These are phyloP conservation scores for Thecocarcelia acutangulata DNA, from an alignment of 2,888 invertebrate species.

Conservation along the genomic window DNA sequence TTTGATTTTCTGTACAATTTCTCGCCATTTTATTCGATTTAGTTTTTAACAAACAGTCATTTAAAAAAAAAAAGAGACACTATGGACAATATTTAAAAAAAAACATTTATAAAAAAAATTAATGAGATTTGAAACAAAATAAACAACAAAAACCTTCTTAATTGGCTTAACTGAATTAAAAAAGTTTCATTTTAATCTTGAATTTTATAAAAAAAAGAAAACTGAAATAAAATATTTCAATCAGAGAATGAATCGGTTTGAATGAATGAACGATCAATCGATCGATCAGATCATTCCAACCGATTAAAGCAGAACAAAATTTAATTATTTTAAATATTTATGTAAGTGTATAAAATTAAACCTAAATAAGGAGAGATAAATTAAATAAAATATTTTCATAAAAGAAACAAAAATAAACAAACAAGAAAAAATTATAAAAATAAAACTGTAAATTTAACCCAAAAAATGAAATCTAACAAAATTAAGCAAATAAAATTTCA, in stretches of 20 bases:
- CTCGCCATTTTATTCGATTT: not conserved
- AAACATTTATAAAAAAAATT: conserved; percentile 34
- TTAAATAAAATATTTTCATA: conserved; percentile 67
- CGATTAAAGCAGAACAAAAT: not conserved
- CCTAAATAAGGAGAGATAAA: conserved; percentile 51
- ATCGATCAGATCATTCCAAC: conserved; percentile 1
- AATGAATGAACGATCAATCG: too few relatives aligned
- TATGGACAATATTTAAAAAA: conserved; percentile 61
- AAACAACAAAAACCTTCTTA: not conserved
- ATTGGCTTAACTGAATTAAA: conserved; percentile 38
- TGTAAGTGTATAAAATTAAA: conserved; percentile 58
- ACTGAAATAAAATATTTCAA: too few relatives aligned
- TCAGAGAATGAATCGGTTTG: conserved; percentile 6
- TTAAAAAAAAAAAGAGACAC: conserved; percentile 48
- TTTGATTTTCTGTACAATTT: conserved; percentile 13
- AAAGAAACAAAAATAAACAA: conserved; percentile 65
- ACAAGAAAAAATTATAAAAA: conserved; percentile 30
- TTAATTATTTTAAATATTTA: conserved; percentile 49
- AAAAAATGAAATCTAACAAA: conserved; percentile 55
- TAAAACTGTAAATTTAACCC: conserved; percentile 60
- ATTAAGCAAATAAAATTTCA: too few relatives aligned
- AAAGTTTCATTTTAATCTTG: too few relatives aligned
- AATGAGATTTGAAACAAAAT: conserved; percentile 29
- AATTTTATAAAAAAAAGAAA: too few relatives aligned
- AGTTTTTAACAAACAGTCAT: conserved; percentile 4